Base-by-base conservation (phyloP, 2,113 vertebrate genomes). In the Oxygymnocypris stewartii region DNA sequence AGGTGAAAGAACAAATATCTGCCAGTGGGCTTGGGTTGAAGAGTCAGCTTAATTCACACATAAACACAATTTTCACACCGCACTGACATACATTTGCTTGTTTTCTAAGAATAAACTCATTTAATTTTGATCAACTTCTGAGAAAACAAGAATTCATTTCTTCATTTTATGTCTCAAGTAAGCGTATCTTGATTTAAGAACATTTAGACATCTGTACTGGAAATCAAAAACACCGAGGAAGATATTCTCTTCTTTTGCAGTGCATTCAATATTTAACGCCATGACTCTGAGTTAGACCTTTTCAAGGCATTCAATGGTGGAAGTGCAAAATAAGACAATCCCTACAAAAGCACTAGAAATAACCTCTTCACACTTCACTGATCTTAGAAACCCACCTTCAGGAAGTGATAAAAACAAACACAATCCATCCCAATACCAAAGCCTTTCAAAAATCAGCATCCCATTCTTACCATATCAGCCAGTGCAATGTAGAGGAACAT, bases 401-500 rank as follows among this genome's bases (percentile, higher is more conserved):
- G 69, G 18, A 40, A 73, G 18, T 14, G 16, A 69, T 69, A 1
- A 18, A 69, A 69, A 16, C 5, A n/a, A n/a, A n/a, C n/a, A n/a
- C n/a, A n/a, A n/a, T n/a, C n/a, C n/a, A n/a, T n/a, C n/a, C n/a
- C n/a, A 47, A 20, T 49, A 2, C 6, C 44, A 69, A 35, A 69
- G 28, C n/a, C 28, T 28, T 69, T 13, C 12, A 6, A 76, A 74
- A 78, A 23, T 28, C 3, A 13, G 0, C 40, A 23, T 49, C 80
- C 84, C 13, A 23, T 40, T 87, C 92, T 95, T 86, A 99, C 98
- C 98, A 99, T 99, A 91, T 99, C 98, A 12, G 98, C 98, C 92
- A 99, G 92, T 0, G 98, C 95, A n/a, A 99, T 99, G 94, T 99
- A 99, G 2, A 99, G 96, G 89, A 99, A 99, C 98, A 99, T 99